Conservation (phyloP, 2,888 invertebrate species). For the Metellina segmentata region DNA sequence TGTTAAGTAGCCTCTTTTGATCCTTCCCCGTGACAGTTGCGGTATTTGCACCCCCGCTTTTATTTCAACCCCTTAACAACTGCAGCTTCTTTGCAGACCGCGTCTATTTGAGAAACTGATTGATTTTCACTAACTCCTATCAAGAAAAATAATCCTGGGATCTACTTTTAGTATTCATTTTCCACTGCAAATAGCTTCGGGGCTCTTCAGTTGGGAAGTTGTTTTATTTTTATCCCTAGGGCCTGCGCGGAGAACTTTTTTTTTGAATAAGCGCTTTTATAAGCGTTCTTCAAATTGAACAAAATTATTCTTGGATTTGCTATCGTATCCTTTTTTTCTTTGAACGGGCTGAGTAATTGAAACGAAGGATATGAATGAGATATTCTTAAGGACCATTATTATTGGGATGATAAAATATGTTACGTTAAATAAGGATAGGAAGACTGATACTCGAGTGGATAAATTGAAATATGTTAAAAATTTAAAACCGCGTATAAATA, state of each 20-base stretch:
- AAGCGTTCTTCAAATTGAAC: not conserved
- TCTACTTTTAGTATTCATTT: slow-evolving; percentile 26
- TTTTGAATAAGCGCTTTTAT: not conserved
- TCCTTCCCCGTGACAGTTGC: not conserved
- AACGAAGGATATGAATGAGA: not conserved
- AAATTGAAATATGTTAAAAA: too few species aligned
- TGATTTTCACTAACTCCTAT: slow-evolving; percentile 10
- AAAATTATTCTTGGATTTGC: not conserved
- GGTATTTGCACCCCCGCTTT: slow-evolving; percentile 6
- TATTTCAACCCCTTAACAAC: slow-evolving; percentile 10
- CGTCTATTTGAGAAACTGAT: slow-evolving; percentile 27
- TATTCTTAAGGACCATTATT: too few species aligned
- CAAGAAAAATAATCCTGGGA: slow-evolving; percentile 18
- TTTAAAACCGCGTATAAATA: too few species aligned
- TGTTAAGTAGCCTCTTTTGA: slow-evolving; percentile 30
- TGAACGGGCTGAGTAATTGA: not conserved
- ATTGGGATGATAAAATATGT: too few species aligned
- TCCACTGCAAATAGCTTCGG: slow-evolving; percentile 13
- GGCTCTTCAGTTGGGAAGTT: not conserved
- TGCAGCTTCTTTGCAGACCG: not conserved
- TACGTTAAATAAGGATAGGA: too few species aligned
- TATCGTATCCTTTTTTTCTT: not conserved
- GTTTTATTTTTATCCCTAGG: not conserved
- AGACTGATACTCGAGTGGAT: too few species aligned
- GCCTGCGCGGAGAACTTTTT: not conserved